phyloP scores from a whole-genome alignment of 2,888 invertebrate genomes.

The Oasisia sp. region DNA sequence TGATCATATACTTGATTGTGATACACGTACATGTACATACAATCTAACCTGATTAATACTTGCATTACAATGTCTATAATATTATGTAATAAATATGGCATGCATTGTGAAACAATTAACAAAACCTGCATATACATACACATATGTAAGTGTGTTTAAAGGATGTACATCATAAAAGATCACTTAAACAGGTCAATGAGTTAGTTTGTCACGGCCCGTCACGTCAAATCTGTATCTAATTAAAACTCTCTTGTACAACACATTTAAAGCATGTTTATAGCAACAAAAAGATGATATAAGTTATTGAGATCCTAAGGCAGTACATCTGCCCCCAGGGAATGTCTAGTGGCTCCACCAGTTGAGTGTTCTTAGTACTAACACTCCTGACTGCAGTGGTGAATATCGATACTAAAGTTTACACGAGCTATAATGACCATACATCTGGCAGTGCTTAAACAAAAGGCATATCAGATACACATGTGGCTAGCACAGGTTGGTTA shows the following conservation, averaged over 20 bases:
- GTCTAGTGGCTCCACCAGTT: too few relatives aligned
- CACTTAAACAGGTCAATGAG: background rate
- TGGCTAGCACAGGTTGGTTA: background rate
- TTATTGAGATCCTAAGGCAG: background rate
- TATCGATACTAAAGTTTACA: background rate
- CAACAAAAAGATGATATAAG: background rate
- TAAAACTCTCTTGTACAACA: background rate
- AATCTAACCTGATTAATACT: background rate
- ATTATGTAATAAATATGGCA: background rate
- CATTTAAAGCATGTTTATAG: background rate
- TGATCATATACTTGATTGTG: background rate
- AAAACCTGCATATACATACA: background rate
- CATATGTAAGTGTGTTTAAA: background rate
- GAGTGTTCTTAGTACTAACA: background rate
- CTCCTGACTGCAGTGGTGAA: background rate
- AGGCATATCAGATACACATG: background rate
- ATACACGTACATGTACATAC: background rate
- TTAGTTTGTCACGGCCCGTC: background rate
- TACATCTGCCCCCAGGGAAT: background rate
- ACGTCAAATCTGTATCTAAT: background rate
- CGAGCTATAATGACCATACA: background rate
- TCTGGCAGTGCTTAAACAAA: background rate
- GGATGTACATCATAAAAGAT: background rate
- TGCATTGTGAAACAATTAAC: background rate
- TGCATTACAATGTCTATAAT: background rate